Evolutionary conservation across 2,797 vertebrate species (phyloP).

Genomic region (Halcyon smyrnensis): DNA sequence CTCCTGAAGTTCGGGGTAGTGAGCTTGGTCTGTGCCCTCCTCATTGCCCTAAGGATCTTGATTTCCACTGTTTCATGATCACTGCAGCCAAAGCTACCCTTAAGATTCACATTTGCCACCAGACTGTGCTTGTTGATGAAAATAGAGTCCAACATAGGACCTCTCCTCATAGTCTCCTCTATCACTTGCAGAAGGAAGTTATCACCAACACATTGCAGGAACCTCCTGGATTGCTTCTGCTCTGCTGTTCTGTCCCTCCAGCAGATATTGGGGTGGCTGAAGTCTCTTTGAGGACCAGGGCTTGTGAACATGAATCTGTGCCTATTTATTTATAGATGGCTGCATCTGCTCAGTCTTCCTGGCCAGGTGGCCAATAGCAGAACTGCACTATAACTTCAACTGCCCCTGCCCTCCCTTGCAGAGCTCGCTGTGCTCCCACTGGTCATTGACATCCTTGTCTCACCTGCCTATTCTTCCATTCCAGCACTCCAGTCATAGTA

Average conservation of each 20-base stretch:
- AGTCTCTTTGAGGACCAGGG: not conserved
- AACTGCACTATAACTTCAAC: not conserved
- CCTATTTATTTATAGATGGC: not conserved
- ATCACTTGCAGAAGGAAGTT: not conserved
- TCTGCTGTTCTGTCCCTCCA: too few species aligned
- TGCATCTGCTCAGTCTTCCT: not conserved
- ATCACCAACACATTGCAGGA: not conserved
- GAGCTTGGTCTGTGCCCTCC: too few species aligned
- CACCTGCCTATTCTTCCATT: not conserved
- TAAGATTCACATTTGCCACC: not conserved
- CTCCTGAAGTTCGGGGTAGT: too few species aligned
- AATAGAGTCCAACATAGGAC: not conserved
- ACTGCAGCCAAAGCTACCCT: not conserved
- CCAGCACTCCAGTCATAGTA: not conserved
- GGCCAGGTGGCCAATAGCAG: too few species aligned
- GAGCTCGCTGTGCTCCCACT: not conserved
- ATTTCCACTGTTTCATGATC: not conserved
- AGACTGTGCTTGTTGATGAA: not conserved
- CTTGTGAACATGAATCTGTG: not conserved
- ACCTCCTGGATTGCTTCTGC: not conserved
- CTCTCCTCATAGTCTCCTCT: not conserved
- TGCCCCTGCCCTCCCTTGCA: not conserved
- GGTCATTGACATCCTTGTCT: not conserved
- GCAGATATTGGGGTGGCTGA: not conserved
- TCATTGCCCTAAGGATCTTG: not conserved